Conservation (phyloP, 2,113 vertebrate species). For the Mungos mungo region DNA sequence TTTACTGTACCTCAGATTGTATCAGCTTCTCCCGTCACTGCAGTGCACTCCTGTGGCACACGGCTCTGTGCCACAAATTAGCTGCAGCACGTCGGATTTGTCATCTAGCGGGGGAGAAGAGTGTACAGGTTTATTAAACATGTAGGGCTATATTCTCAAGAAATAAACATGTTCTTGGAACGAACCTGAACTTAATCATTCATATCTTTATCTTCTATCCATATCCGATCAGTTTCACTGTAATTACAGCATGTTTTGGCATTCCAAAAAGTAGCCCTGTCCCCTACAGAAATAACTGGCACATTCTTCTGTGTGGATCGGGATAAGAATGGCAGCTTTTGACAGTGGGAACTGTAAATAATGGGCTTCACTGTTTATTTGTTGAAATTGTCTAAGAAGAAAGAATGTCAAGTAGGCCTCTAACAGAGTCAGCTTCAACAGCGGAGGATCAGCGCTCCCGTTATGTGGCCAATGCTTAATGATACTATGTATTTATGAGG, state of each 20-base stretch:
- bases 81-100: neutral
- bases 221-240: neutral
- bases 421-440: neutral
- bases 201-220: neutral
- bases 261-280: neutral
- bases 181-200: neutral
- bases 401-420: neutral
- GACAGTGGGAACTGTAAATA: neutral
- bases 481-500: slow-evolving; percentile 42
- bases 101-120: accelerated
- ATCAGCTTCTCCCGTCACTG: accelerated
- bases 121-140: neutral
- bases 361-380: slow-evolving; percentile 30
- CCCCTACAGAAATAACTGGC: neutral
- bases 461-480: neutral
- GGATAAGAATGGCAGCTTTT: neutral
- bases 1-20: neutral
- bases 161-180: neutral
- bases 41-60: accelerated
- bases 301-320: neutral
- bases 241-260: neutral
- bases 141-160: neutral
- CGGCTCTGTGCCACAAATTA: neutral
- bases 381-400: slow-evolving; percentile 24
- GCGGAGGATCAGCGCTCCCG: neutral